Evolutionary conservation across 2,797 vertebrate species (phyloP), one percentile per base, ranked within the genome.

Genomic region (Sphenopsis melanotis): DNA sequence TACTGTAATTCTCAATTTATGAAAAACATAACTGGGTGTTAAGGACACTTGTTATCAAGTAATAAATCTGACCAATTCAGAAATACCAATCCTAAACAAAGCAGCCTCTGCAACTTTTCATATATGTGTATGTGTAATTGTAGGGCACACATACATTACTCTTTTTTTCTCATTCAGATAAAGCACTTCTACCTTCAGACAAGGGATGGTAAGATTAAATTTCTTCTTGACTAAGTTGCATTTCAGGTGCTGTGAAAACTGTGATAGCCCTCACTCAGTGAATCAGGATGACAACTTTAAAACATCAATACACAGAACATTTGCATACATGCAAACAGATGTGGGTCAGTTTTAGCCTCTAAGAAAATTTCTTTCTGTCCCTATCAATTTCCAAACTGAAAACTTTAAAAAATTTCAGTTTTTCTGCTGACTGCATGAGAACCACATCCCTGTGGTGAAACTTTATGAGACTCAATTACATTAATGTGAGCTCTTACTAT

Each of bases 91-190:
- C 21, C 15, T 44, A 44, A 37, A 12, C 85, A 69, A 52, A 85
- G 15, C 30, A 74, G 4, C 4, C 30, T 79, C 44, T 65, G 21
- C 1, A 1, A 39, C 10, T 55, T 82, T 57, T 44, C 26, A 6
- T 4, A 1, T 9, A 2, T 3, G 2, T 7, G 1, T 10, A 4
- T 3, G 4, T 9, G 27, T n/a, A 56, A 55, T 39, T 39, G 11
- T 29, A 70, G 18, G 2, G 10, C 7, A 4, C 12, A 37, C 3
- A 15, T 8, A 8, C 5, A 44, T 50, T 19, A 24, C 0, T 36
- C 21, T 42, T 72, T 41, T 69, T 85, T 75, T 53, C 32, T 30
- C 10, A 11, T 68, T 68, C 37, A 76, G 32, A 32, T 12, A 63
- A 30, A 85, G 14, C 29, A 27, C 3, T 76, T 65, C 23, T 59